phyloP scores from a whole-genome alignment of 2,113 vertebrate species.

The Petrocephalus zakoni region DNA sequence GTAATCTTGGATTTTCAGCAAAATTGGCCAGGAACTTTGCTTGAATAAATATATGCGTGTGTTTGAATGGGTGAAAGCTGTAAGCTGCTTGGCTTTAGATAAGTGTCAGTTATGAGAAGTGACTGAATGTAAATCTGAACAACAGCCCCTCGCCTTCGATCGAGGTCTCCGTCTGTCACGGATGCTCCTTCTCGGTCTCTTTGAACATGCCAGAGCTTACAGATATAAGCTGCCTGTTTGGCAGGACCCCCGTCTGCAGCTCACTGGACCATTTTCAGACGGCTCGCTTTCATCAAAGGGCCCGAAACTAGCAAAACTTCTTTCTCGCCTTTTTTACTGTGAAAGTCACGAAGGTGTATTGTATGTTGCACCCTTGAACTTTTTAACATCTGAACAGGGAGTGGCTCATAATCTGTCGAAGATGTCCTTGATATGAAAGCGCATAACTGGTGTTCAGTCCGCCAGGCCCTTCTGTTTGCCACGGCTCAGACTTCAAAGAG shows the following conservation, averaged over 20 bases:
- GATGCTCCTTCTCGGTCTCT: background rate
- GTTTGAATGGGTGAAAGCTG: background rate
- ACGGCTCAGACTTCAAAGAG: constrained; percentile 32
- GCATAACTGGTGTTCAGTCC: constrained; percentile 12
- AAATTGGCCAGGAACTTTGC: background rate
- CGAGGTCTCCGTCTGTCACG: background rate
- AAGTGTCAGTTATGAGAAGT: background rate
- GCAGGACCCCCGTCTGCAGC: background rate
- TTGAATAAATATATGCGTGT: background rate
- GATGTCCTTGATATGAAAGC: constrained; percentile 18
- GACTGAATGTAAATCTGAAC: background rate
- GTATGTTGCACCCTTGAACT: constrained; percentile 12
- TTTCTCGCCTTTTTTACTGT: too few relatives aligned
- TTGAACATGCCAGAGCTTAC: background rate
- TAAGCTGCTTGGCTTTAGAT: background rate
- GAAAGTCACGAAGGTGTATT: background rate
- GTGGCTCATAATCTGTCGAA: constrained; percentile 16
- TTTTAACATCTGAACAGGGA: constrained; percentile 22
- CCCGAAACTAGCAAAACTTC: background rate
- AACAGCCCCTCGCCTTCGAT: background rate
- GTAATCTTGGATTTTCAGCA: background rate
- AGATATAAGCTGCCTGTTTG: constrained; percentile 2
- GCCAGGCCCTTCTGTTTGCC: constrained; percentile 28
- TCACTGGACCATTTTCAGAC: background rate
- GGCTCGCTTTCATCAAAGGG: background rate